Conservation (phyloP, 2,888 invertebrate genomes). For the Geotrupes spiniger region DNA sequence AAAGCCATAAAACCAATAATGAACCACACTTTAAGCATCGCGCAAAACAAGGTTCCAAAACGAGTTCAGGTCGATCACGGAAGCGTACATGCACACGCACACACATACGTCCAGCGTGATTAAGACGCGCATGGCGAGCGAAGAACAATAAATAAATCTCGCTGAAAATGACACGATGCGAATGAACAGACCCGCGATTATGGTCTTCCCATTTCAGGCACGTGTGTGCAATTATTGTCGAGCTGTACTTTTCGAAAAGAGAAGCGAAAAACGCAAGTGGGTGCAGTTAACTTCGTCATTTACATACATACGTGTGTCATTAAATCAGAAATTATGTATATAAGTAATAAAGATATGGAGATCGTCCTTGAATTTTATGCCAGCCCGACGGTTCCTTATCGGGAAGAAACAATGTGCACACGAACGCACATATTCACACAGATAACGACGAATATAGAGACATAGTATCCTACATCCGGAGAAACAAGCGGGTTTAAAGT, state of each 20-base stretch:
- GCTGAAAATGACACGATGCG: no score
- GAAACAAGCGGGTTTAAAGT: background rate
- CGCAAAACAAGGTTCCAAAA: no score
- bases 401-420: conserved; percentile 16
- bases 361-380: conserved; percentile 23
- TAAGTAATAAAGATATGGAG: conserved; percentile 24
- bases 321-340: conserved; percentile 23
- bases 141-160: no score
- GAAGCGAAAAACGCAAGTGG: background rate
- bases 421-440: background rate
- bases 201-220: conserved; percentile 2
- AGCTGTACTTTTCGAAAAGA: background rate
- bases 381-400: conserved; percentile 20
- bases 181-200: background rate
- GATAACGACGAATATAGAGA: background rate
- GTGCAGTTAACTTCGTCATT: conserved; percentile 12
- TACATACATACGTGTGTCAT: conserved; percentile 25
- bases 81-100: no score
- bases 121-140: no score
- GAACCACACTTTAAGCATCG: no score
- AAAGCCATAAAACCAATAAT: no score
- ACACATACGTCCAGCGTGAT: no score
- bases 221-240: conserved; percentile 5
- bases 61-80: no score
- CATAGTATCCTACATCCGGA: conserved; percentile 3